Percentiles rank a stretch among this genome's conserved stretches.
phyloP scores from a whole-genome alignment of 2,888 invertebrate species.

The Stenoptilia bipunctidactyla region DNA sequence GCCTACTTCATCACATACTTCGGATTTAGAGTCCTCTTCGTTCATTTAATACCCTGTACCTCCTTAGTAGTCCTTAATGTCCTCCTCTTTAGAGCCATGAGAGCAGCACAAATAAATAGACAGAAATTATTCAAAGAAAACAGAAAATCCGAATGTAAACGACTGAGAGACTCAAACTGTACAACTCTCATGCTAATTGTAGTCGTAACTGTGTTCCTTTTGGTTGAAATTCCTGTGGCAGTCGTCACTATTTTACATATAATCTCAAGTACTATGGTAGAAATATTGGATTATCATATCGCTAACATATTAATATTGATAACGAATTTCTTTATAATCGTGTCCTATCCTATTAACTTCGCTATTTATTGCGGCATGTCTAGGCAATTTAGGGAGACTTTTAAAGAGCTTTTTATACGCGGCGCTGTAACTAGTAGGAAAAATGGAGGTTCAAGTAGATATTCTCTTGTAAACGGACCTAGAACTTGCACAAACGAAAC shows the following conservation, averaged over 20 bases:
- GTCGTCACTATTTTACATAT: conserved; percentile 88
- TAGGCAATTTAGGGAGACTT: conserved; percentile 92
- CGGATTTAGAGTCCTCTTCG: conserved; percentile 89
- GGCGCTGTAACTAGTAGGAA: conserved; percentile 73
- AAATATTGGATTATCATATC: conserved; percentile 81
- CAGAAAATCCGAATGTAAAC: conserved; percentile 83
- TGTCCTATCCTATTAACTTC: conserved; percentile 94
- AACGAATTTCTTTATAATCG: conserved; percentile 91
- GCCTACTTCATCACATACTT: conserved; percentile 87
- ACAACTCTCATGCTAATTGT: conserved; percentile 91
- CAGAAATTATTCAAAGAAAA: conserved; percentile 83
- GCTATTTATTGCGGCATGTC: conserved; percentile 98
- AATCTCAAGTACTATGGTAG: conserved; percentile 78
- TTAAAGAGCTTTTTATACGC: conserved; percentile 84
- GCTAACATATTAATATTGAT: conserved; percentile 84
- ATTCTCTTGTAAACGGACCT: conserved; percentile 86
- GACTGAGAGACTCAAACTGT: conserved; percentile 83
- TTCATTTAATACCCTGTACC: conserved; percentile 92
- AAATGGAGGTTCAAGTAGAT: conserved; percentile 80
- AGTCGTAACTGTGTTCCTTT: conserved; percentile 85
- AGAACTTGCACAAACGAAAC: conserved; percentile 88
- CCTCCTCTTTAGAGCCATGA: conserved; percentile 87
- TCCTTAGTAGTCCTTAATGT: conserved; percentile 90
- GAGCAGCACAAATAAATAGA: conserved; percentile 84
- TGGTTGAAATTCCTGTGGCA: conserved; percentile 87